phyloP scores from a whole-genome alignment of 2,888 invertebrate species.

The Oxycera nigricornis region DNA sequence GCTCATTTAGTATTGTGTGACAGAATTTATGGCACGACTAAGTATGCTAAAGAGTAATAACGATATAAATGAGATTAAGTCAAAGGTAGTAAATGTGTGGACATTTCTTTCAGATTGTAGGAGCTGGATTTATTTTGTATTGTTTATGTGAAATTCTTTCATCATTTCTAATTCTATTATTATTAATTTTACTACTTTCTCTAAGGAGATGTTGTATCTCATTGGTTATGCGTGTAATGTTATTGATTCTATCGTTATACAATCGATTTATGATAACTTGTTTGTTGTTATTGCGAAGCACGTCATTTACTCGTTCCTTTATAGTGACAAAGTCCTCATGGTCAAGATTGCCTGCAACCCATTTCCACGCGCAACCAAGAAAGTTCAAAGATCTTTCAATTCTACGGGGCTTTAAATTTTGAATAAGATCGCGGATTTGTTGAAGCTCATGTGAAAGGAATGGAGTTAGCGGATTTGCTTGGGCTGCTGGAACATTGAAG shows the following conservation, averaged over 20 bases:
- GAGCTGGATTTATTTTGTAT: no score
- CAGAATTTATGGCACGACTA: no score
- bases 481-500: background rate
- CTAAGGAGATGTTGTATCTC: background rate
- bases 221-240: conserved; percentile 7
- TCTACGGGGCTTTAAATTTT: background rate
- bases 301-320: conserved; percentile 3
- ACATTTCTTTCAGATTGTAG: no score
- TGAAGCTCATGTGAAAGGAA: no score
- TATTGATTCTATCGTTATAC: conserved; percentile 29
- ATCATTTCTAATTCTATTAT: no score
- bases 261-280: conserved; percentile 9
- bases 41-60: no score
- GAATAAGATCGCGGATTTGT: conserved; percentile 3
- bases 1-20: no score
- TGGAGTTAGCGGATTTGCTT: no score
- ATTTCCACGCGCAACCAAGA: conserved; percentile 17
- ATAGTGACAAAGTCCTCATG: conserved; percentile 24
- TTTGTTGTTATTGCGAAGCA: conserved; percentile 23
- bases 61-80: no score
- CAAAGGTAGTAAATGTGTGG: no score
- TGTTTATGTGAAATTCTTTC: no score
- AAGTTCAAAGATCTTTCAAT: conserved; percentile 9
- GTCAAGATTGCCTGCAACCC: conserved; percentile 21
- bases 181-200: background rate